A percentile compares a stretch with the other conserved stretches of the same genome.
These are phyloP conservation scores for Petrosia ficiformis DNA, from an alignment of 37 sponge, comb jelly and placozoan species.

Conservation along the genomic window DNA sequence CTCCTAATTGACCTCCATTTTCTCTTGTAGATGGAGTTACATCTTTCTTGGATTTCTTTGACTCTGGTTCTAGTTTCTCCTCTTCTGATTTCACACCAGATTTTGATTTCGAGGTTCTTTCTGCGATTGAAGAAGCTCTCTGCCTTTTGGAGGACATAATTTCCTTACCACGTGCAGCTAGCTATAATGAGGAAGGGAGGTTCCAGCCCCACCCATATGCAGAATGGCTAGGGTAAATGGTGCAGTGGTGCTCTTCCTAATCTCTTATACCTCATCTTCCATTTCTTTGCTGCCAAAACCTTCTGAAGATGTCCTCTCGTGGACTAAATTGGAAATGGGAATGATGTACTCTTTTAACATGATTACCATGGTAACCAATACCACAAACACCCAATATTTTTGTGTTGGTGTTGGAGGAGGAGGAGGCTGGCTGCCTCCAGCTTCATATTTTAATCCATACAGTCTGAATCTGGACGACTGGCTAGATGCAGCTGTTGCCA, in stretches of 20 bases:
- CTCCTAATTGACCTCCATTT: constrained; percentile 18
- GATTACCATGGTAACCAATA: constrained; percentile 20
- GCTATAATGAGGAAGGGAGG: too few relatives aligned
- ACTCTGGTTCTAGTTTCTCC: background rate
- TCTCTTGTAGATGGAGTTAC: background rate
- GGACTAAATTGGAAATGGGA: constrained; percentile 50
- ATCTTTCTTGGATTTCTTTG: background rate
- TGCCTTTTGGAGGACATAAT: background rate
- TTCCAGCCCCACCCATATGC: too few relatives aligned
- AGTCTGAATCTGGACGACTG: constrained; percentile 31
- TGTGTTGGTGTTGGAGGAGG: constrained; percentile 46
- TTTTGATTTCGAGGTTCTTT: too few relatives aligned
- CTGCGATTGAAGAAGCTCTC: too few relatives aligned
- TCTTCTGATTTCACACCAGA: background rate
- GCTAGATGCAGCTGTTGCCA: constrained; percentile 13
- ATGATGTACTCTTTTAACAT: constrained; percentile 54
- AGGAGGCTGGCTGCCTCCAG: constrained; percentile 20
- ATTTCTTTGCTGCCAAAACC: constrained; percentile 11
- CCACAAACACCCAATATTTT: constrained; percentile 40
- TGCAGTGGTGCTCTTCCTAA: background rate
- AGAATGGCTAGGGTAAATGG: background rate
- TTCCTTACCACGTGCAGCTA: background rate
- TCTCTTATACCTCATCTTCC: background rate
- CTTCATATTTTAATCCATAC: constrained; percentile 29
- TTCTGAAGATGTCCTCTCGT: constrained; percentile 33